phyloP scores from a whole-genome alignment of 2,888 invertebrate genomes.

The Sipunculus nudus region DNA sequence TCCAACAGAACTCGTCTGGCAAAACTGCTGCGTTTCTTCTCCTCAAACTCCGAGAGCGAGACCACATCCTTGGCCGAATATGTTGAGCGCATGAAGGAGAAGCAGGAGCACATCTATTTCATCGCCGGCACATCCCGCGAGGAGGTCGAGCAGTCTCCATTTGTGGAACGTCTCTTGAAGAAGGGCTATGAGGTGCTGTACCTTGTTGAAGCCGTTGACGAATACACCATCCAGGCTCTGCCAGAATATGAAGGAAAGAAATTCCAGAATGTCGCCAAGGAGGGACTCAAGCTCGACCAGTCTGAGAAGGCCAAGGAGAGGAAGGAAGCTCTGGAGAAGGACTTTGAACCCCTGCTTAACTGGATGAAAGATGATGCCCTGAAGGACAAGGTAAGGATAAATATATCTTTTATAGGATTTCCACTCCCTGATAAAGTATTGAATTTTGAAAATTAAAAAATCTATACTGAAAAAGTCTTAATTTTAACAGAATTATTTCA shows the following conservation, averaged over 20 bases:
- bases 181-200: constrained; percentile 96
- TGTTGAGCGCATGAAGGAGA: constrained; percentile 92
- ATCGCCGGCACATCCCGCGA: constrained; percentile 93
- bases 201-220: constrained; percentile 96
- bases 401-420: not conserved
- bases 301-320: constrained; percentile 77
- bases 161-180: constrained; percentile 90
- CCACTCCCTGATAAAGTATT: not conserved
- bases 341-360: constrained; percentile 87
- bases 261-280: constrained; percentile 97
- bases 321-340: constrained; percentile 77
- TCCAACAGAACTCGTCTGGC: constrained; percentile 94
- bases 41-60: constrained; percentile 76
- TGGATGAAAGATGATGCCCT: constrained; percentile 87
- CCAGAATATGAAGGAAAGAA: constrained; percentile 99
- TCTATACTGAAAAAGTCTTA: not conserved
- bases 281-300: constrained; percentile 85
- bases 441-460: not conserved
- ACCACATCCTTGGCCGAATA: constrained; percentile 85
- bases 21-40: constrained; percentile 88
- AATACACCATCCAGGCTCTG: constrained; percentile 77
- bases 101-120: constrained; percentile 94
- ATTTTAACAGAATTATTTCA: no score
- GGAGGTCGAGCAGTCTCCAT: constrained; percentile 88
- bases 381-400: constrained; percentile 74